Conservation (phyloP, 1,140 invertebrate genomes). For the Apis dorsata region DNA sequence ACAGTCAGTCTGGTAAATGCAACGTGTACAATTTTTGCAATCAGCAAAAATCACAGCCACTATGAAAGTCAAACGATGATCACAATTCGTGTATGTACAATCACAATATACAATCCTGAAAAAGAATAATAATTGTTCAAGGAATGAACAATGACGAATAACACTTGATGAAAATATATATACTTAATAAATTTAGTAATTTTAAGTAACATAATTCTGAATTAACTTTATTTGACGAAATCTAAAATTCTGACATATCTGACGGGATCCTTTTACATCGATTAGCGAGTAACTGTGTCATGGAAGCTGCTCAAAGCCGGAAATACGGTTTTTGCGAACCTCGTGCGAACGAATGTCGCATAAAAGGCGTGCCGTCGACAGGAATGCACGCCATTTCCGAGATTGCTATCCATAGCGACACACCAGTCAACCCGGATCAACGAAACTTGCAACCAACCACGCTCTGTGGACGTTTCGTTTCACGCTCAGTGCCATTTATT, state of each 20-base stretch:
- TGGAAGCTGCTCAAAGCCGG: constrained; percentile 23
- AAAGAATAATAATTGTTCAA: not conserved
- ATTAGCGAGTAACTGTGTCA: constrained; percentile 28
- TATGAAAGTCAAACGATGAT: constrained; percentile 4
- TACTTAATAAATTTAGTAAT: not conserved
- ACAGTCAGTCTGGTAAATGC: not conserved
- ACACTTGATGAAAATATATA: not conserved
- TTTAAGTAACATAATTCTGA: not conserved
- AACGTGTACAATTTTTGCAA: not conserved
- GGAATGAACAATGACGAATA: not conserved
- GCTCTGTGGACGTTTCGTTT: not conserved
- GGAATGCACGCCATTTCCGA: constrained; percentile 34
- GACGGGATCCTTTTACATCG: constrained; percentile 23
- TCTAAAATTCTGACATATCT: constrained; percentile 23
- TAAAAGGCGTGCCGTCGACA: constrained; percentile 1
- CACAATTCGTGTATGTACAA: not conserved
- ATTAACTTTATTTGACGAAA: constrained; percentile 39
- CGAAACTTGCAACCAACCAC: constrained; percentile 1
- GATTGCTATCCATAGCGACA: constrained; percentile 37
- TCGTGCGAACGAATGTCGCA: constrained; percentile 42
- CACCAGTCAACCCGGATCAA: not conserved
- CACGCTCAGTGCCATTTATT: not conserved
- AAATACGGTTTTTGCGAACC: constrained; percentile 27
- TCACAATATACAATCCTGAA: too few relatives aligned
- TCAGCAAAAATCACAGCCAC: constrained; percentile 13